phyloP scores from a whole-genome alignment of 2,797 vertebrate species.

The Morelia viridis region DNA sequence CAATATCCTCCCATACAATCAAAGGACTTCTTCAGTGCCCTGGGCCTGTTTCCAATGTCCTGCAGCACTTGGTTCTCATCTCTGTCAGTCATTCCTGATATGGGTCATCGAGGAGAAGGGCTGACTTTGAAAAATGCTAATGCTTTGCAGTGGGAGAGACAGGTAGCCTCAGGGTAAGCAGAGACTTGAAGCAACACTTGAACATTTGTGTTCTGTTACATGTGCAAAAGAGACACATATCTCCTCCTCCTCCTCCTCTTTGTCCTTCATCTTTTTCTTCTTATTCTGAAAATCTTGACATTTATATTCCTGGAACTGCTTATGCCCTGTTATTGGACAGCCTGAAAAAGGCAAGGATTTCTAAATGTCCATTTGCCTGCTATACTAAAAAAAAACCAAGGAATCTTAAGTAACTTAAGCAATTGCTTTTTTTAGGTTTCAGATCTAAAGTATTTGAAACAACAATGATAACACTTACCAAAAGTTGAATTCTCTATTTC shows the following conservation, averaged over 20 bases:
- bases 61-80: not conserved
- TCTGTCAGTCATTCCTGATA: not conserved
- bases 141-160: not conserved
- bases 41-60: not conserved
- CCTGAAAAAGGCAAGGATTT: not conserved
- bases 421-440: not conserved
- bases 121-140: not conserved
- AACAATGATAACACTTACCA: not conserved
- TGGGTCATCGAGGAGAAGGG: not conserved
- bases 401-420: not conserved
- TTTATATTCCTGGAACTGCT: not conserved
- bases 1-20: not conserved
- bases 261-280: not conserved
- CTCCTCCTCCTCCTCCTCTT: not conserved
- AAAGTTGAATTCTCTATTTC: not conserved
- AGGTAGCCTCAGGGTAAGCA: not conserved
- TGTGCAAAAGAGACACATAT: accelerated
- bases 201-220: not conserved
- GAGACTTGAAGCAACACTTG: not conserved
- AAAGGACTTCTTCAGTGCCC: not conserved
- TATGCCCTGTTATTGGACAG: not conserved
- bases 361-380: not conserved
- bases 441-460: not conserved
- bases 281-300: not conserved
- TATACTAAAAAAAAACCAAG: not conserved